Evolutionary conservation across 2,888 invertebrate species (phyloP), one percentile per base, ranked within the genome.

Genomic region (Ptychoptera contaminata): DNA sequence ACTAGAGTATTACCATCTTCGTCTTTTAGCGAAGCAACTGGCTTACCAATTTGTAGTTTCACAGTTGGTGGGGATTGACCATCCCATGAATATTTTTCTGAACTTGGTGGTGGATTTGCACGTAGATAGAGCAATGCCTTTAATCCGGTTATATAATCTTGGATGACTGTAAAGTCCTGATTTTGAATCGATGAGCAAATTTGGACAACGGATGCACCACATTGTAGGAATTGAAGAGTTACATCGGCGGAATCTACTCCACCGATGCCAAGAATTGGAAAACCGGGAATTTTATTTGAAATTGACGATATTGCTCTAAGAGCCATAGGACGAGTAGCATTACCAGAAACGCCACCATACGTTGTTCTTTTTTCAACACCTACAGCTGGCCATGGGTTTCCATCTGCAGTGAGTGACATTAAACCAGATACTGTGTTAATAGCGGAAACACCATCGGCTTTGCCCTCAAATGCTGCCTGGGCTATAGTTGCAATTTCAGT

Each of bases 191-290:
- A 90, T 55, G 94, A 96, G 67, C 97, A 90, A 46, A 94, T 74
- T 76, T 97, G 97, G 0, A 98, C 69, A 1, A 87, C 82, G 0
- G 86, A 79, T 3, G 97, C 93, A 1, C 97, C 98, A 50, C 88
- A 87, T 59, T 90, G 78, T 3, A 98, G 68, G 61, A 92, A 98
- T 67, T 97, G 94, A n/a, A 94, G 62, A 0, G 92, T 87, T 0
- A 84, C 82, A 49, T 97, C 94, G 0, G 97, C 97, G 0, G 93
- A 91, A 67, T 98, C 97, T 14, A 98, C 83, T 1, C 98, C 98
- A 8, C 97, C 97, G 45, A 93, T 92, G 16, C 96, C 97, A 49
- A 98, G 72, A 46, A 98, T 87, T 0, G 93, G 85, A 63, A 90
- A 93, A 2, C 79, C 86, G 0, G 92, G 92, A 31, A 96, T 56